A percentile compares a stretch with the other conserved stretches of the same genome.
These are phyloP conservation scores for Drosophila novamexicana DNA, from an alignment of 1,140 invertebrate genomes.

Conservation along the genomic window DNA sequence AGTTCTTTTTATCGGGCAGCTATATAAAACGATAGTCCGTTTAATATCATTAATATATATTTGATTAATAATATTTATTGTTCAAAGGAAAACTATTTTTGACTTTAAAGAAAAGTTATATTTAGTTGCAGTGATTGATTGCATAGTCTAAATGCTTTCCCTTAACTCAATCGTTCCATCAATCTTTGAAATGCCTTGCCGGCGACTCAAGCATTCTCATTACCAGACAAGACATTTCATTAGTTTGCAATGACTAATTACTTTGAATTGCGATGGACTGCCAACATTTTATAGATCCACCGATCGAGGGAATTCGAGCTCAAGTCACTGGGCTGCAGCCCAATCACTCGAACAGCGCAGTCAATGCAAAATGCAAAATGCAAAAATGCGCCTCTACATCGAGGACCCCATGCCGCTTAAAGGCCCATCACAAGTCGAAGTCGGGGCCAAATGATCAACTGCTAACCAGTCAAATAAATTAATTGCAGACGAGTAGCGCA, in stretches of 20 bases:
- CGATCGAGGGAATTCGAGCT: constrained; percentile 9
- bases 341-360: constrained; percentile 28
- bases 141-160: neutral
- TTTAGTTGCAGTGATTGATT: neutral
- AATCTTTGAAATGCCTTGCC: constrained; percentile 6
- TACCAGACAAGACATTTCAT: constrained; percentile 38
- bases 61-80: no score
- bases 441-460: constrained; percentile 52
- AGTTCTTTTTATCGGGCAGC: no score
- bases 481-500: constrained; percentile 40
- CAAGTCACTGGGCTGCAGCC: neutral
- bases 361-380: constrained; percentile 31
- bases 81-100: no score
- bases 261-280: constrained; percentile 42
- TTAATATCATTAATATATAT: no score
- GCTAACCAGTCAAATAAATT: constrained; percentile 57
- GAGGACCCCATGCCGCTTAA: constrained; percentile 62
- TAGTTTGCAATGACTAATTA: constrained; percentile 69
- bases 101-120: no score
- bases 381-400: constrained; percentile 6
- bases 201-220: neutral
- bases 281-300: constrained; percentile 42
- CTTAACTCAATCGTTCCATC: constrained; percentile 1
- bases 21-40: no score
- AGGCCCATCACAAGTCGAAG: constrained; percentile 34